Evolutionary conservation across 2,113 vertebrate species (phyloP), one percentile per base, ranked within the genome.

Genomic region (Megaceryle torquata): DNA sequence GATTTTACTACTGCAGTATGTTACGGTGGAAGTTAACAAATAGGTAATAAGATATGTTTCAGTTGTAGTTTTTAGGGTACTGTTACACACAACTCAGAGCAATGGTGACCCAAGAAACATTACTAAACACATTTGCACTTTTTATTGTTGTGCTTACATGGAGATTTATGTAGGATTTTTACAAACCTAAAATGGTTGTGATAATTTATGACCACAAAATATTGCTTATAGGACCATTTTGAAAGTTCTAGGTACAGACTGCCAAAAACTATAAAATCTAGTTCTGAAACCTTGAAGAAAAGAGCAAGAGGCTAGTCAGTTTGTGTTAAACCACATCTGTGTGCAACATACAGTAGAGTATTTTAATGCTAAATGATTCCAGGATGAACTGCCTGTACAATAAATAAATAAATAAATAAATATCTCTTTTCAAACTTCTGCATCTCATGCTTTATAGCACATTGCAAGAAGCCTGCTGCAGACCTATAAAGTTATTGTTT

Each of bases 141-240:
- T 96, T 96, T 96, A 96, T 89, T 94, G 77, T 96, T 92, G 92
- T 79, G 77, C 88, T 96, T 96, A 94, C 86, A 35, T 67, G 54
- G 83, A 96, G 92, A 96, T 96, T 96, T 96, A 97, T 93, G 91
- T 69, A 87, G 57, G 86, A 44, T 69, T 96, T 96, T 96, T 95
- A 92, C 86, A 96, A 93, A 96, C 67, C 50, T 94, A 93, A 91
- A 97, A 94, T 70, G 92, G 83, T 53, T 89, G 88, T 22, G 81
- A 93, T 95, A 96, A 95, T 96, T 96, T 96, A 97, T 95, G 88
- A 69, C 74, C 93, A 87, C 28, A 22, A 97, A 92, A 96, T 95
- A 93, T 91, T 97, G 92, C 93, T 94, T 95, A 92, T 89, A 97
- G 95, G 96, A 96, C 88, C 93, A 63, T 94, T 95, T 94, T 85